Evolutionary conservation across 2,888 invertebrate species (phyloP).

Genomic region (Eupeodes latifasciatus): DNA sequence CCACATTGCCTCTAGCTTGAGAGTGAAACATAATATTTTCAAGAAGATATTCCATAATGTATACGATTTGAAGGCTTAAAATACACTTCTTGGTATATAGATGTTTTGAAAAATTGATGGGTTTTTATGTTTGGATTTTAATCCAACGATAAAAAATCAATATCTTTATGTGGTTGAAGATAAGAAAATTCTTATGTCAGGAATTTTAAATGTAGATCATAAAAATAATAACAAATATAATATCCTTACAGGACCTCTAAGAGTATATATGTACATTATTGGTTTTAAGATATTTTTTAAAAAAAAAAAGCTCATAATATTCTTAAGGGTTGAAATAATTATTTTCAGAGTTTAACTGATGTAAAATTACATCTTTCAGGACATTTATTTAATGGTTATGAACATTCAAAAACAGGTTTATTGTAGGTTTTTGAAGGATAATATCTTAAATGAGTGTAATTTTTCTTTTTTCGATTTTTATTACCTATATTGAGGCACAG

Average conservation of each 20-base stretch:
- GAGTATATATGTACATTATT: background rate
- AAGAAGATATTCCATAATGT: background rate
- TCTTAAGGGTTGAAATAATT: background rate
- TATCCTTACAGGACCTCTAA: background rate
- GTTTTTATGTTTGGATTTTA: background rate
- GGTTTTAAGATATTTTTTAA: background rate
- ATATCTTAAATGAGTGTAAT: no score
- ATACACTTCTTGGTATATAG: no score
- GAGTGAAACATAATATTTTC: conserved; percentile 11
- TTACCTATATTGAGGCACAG: no score
- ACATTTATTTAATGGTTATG: background rate
- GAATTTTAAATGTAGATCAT: background rate
- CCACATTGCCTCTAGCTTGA: background rate
- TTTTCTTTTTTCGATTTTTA: no score
- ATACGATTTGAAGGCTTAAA: conserved; percentile 4
- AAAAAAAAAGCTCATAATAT: background rate
- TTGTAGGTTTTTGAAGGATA: no score
- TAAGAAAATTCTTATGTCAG: background rate
- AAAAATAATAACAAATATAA: background rate
- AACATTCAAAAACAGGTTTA: no score
- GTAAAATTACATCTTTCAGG: background rate
- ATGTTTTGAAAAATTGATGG: background rate
- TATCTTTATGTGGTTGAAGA: background rate
- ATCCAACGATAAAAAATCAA: background rate
- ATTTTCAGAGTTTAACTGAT: background rate